Percentiles rank a stretch among this genome's conserved stretches.
These are phyloP conservation scores for Hirundo rustica DNA, from an alignment of 2,797 vertebrate species.

Conservation along the genomic window DNA sequence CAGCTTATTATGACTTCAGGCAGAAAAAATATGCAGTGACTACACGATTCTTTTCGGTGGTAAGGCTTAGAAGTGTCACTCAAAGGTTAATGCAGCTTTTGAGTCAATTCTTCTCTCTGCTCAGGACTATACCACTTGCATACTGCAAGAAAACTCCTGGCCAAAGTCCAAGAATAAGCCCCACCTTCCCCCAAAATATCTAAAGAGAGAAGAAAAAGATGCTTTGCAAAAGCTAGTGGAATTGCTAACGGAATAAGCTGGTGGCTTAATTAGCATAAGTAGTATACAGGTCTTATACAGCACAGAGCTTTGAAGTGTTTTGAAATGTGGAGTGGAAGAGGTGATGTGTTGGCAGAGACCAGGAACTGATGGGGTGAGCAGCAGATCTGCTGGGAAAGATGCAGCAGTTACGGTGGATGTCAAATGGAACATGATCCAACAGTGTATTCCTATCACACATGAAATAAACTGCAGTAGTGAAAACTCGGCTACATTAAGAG, in stretches of 20 bases:
- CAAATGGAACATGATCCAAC: background rate
- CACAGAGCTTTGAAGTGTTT: background rate
- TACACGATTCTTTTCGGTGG: background rate
- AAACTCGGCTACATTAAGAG: background rate
- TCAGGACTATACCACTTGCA: background rate
- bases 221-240: background rate
- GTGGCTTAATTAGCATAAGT: background rate
- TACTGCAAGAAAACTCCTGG: background rate
- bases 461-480: background rate
- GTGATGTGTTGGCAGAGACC: background rate
- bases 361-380: background rate
- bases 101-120: background rate
- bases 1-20: background rate
- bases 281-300: background rate
- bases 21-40: background rate
- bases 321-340: background rate
- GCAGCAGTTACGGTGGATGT: accelerated
- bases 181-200: background rate
- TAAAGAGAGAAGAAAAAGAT: background rate
- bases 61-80: background rate
- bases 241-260: background rate
- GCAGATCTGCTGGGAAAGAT: background rate
- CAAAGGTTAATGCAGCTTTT: background rate
- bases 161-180: background rate
- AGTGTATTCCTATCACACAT: background rate